phyloP scores from a whole-genome alignment of 2,113 vertebrate species.

The Pithys albifrons region DNA sequence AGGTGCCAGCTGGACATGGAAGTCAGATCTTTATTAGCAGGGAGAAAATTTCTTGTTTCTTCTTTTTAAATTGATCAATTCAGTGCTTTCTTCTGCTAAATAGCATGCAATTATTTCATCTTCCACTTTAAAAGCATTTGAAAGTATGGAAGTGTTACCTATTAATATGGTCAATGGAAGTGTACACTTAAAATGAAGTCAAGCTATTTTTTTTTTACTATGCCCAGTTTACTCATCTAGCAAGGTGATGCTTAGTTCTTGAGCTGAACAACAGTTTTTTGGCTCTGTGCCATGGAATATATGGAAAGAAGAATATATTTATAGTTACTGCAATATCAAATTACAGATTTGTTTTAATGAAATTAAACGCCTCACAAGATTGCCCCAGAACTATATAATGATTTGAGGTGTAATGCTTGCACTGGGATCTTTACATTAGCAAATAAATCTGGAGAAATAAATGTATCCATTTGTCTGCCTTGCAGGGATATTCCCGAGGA shows the following conservation, averaged over 20 bases:
- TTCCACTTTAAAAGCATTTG: not conserved
- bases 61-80: not conserved
- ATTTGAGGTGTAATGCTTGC: conserved; percentile 34
- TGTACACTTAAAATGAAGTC: not conserved
- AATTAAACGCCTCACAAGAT: conserved; percentile 23
- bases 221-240: not conserved
- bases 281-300: not conserved
- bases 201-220: not conserved
- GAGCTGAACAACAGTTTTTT: not conserved
- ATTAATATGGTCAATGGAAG: not conserved
- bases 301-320: not conserved
- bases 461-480: conserved; percentile 50
- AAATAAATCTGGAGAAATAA: conserved; percentile 55
- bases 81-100: not conserved
- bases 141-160: not conserved
- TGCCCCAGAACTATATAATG: not conserved
- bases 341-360: conserved; percentile 11
- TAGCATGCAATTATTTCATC: not conserved
- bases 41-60: not conserved
- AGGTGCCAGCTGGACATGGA: not conserved
- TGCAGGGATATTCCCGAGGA: conserved; percentile 59
- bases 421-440: conserved; percentile 45
- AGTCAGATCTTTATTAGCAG: not conserved
- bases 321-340: not conserved
- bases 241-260: not conserved